Percentiles rank a stretch among this genome's conserved stretches.
These are phyloP conservation scores for Platycnemis pennipes DNA, from an alignment of 2,888 invertebrate genomes.

Conservation along the genomic window DNA sequence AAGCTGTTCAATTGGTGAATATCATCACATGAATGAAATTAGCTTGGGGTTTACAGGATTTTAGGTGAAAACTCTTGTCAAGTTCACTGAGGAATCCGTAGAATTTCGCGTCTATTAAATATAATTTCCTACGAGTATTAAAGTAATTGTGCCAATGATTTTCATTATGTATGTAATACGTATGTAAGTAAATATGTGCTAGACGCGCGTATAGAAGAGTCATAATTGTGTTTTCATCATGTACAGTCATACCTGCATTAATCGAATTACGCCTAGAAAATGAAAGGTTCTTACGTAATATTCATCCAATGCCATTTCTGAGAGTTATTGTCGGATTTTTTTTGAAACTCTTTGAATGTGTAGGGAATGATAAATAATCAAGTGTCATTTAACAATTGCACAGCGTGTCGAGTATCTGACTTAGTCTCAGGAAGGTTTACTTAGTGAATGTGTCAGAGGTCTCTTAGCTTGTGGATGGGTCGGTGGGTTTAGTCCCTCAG, in stretches of 20 bases:
- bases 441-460: neutral
- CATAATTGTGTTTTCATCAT: neutral
- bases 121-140: neutral
- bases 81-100: neutral
- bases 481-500: neutral
- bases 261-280: neutral
- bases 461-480: neutral
- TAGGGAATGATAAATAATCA: neutral
- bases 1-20: neutral
- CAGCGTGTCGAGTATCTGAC: neutral
- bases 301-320: neutral
- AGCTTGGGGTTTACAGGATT: neutral
- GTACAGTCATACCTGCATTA: neutral
- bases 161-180: neutral
- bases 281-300: neutral
- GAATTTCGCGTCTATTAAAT: neutral
- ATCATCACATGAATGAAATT: neutral
- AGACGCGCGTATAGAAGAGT: neutral
- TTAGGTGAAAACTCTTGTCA: neutral
- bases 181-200: neutral
- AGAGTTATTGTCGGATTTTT: neutral
- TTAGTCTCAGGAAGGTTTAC: neutral
- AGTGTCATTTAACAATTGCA: neutral
- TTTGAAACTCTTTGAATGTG: neutral
- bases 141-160: neutral